Evolutionary conservation across 2,797 vertebrate genomes (phyloP).

Genomic region (Danionella dracula): DNA sequence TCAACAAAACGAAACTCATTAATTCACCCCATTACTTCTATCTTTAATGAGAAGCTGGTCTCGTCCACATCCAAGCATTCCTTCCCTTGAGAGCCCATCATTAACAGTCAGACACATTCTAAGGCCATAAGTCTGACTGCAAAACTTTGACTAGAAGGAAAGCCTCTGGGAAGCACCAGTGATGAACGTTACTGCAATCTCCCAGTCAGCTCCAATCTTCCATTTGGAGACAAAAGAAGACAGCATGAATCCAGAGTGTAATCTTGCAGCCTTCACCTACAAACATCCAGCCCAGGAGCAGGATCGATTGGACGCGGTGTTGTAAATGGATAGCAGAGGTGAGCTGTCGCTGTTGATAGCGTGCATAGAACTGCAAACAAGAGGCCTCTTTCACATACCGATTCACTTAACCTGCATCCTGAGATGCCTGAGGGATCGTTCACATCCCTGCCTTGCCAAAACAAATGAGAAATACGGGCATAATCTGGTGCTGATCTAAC

Average conservation of each 20-base stretch:
- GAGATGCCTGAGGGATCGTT: neutral
- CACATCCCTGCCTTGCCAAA: neutral
- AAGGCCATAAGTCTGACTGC: neutral
- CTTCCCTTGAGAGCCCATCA: conserved; percentile 18
- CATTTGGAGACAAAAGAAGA: neutral
- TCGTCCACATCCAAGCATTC: conserved; percentile 9
- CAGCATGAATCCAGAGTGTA: neutral
- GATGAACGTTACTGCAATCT: conserved; percentile 1
- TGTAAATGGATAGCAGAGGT: conserved; percentile 2
- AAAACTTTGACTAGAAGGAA: too few relatives aligned
- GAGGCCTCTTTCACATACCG: neutral
- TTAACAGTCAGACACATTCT: conserved; percentile 6
- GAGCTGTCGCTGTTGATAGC: neutral
- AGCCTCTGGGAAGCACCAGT: neutral
- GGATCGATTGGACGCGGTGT: neutral
- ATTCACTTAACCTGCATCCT: conserved; percentile 8
- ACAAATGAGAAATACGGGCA: neutral
- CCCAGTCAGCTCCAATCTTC: neutral
- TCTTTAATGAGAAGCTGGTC: neutral
- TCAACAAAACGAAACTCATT: too few relatives aligned
- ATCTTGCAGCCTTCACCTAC: neutral
- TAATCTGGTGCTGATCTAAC: conserved; percentile 15
- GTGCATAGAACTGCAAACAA: neutral
- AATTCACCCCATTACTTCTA: too few relatives aligned
- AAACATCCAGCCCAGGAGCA: neutral